Percentiles rank a stretch among this genome's conserved stretches.
Conservation (phyloP, 2,113 vertebrate species). For the Terrapene triunguis region DNA sequence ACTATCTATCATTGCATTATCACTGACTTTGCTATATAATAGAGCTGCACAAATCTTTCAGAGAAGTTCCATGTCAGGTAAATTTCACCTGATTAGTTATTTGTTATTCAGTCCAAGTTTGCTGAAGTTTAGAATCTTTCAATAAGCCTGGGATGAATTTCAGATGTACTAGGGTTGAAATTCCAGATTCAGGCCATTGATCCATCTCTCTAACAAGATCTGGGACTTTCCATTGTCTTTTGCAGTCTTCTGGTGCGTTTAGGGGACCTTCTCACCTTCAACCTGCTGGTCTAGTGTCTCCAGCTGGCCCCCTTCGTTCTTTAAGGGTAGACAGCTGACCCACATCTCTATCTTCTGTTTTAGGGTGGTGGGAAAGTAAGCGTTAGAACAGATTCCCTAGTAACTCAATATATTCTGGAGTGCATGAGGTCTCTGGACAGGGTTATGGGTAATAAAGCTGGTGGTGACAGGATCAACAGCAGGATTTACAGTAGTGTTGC, state of each 20-base stretch:
- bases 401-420: neutral
- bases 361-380: neutral
- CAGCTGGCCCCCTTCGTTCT: neutral
- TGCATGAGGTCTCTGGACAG: neutral
- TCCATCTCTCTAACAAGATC: neutral
- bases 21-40: neutral
- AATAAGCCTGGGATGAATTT: neutral
- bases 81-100: neutral
- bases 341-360: neutral
- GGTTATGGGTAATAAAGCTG: fast-evolving
- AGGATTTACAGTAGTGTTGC: neutral
- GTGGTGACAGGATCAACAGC: neutral
- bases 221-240: neutral
- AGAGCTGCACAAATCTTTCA: neutral
- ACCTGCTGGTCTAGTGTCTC: neutral
- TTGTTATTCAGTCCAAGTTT: neutral
- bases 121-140: neutral
- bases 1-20: no score
- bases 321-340: neutral
- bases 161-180: neutral
- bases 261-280: neutral
- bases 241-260: neutral
- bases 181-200: neutral
- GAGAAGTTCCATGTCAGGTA: neutral
- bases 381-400: neutral